Base-by-base conservation (phyloP, 2,888 invertebrate genomes). In the Tanypteryx hageni region DNA sequence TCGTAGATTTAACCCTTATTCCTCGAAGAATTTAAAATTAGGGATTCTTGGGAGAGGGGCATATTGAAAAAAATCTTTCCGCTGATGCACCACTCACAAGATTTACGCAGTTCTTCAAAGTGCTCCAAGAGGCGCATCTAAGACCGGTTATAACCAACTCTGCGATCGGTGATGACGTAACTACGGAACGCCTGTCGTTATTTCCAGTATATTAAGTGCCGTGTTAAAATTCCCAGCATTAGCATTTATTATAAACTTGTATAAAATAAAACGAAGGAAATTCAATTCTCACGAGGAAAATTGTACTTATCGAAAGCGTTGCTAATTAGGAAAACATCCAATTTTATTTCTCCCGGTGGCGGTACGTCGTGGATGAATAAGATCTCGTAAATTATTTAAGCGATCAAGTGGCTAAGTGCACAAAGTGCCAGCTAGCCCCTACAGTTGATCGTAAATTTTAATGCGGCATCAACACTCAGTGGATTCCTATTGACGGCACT, bases 91-190 rank as follows among this genome's bases (percentile, higher is more conserved):
- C 76, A 22, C 27, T 76, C 27, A 22, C 76, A 22, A 68, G 68
- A n/a, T 8, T 68, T 68, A 9, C 68, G 68, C 68, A 16, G 44
- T 44, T 44, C 44, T 44, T 44, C 44, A 44, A 68, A 16, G 64
- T 18, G 8, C 14, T 10, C 64, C 44, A 44, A 44, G 44, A 44
- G 68, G 68, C 68, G 76, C 76, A 27, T 68, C 68, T 16, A 27
- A 76, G 76, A 76, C 76, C 76, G 76, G 76, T 76, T 76, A 27
- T 27, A 22, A 76, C 76, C 76, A 22, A 76, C 76, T 76, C 76
- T 76, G 22, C 76, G 27, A 76, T 27, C 76, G 76, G 76, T 76
- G 22, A 76, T 76, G 76, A 76, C 76, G 76, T 76, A 76, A 76
- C 76, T 76, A 9, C 11, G 22, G 22, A 16, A 22, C 68, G 22